Evolutionary conservation across 2,113 vertebrate genomes (phyloP), one percentile per base, ranked within the genome.

Genomic region (Cheilinus undulatus): DNA sequence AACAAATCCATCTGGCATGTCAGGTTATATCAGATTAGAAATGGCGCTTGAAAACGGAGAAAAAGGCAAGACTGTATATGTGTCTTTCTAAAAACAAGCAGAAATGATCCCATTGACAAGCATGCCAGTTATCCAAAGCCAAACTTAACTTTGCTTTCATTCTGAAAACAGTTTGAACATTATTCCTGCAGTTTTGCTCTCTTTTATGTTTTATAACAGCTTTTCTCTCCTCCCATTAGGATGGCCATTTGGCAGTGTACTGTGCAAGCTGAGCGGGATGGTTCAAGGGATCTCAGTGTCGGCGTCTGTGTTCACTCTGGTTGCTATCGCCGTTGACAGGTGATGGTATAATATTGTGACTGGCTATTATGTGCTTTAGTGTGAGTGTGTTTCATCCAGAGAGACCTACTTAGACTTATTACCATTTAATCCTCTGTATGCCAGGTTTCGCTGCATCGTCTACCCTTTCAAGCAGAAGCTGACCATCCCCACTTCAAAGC

Each of bases 391-490:
- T 22, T 19, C 24, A n/a, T 56, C 43, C 40, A 24, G 17, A 40
- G 45, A 51, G 19, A 22, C 42, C 23, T 19, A 0, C 52, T 28
- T 51, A 13, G 10, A 40, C 52, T 62, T 1, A 51, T 32, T n/a
- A 23, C 30, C 61, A 8, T 63, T 46, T 20, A 26, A 54, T 62
- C 49, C 40, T 13, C 51, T 40, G 20, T 52, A 15, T 49, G 36
- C 61, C 89, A 98, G 96, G 89, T 98, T 97, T 78, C 92, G 93
- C n/a, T 95, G 95, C 86, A 93, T 97, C 0, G 92, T 97, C 58
- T 94, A 97, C 15, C 96, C 97, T 0, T 98, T 99, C 83, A 96
- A 96, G 82, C 95, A 94, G 83, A 98, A 97, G 89, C 79, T 97
- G 72, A 95, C 91, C 19, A 45, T 95, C 6, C 83, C 94, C 51